Percentiles rank a stretch among this genome's conserved stretches.
Conservation (phyloP, 2,113 vertebrate species). For the Polypterus bichir region DNA sequence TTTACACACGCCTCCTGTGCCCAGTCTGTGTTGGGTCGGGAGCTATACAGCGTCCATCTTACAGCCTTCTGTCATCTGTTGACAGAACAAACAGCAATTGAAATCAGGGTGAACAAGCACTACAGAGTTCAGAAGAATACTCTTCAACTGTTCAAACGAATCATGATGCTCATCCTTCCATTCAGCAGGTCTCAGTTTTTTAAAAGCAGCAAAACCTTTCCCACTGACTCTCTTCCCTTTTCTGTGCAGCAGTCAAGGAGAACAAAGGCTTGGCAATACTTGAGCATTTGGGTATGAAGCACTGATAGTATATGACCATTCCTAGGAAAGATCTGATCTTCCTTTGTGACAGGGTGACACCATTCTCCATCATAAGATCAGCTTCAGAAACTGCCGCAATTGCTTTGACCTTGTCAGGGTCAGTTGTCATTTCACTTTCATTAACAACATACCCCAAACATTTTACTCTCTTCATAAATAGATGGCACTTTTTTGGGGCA, state of each 20-base stretch:
- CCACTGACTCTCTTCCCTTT: not conserved
- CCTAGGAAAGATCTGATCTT: constrained; percentile 9
- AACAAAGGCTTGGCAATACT: not conserved
- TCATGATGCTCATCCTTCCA: not conserved
- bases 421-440: not conserved
- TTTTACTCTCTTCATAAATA: not conserved
- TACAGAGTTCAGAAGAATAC: not conserved
- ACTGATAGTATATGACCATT: constrained; percentile 18
- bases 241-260: not conserved
- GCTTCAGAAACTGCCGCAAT: not conserved
- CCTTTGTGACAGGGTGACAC: constrained; percentile 6
- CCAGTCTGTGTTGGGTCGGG: too few species aligned
- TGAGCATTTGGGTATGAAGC: not conserved
- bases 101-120: not conserved
- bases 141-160: not conserved
- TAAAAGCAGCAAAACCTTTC: too few species aligned
- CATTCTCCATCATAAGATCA: constrained; percentile 10
- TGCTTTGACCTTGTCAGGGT: constrained; percentile 11
- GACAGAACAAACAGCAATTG: not conserved
- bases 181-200: not conserved
- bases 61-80: not conserved
- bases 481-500: not conserved
- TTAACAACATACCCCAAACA: not conserved
- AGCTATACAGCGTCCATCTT: too few species aligned
- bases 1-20: too few species aligned